A percentile compares a stretch with the other conserved stretches of the same genome.
Conservation (phyloP, 1,140 invertebrate species). For the Acromyrmex echinatior region DNA sequence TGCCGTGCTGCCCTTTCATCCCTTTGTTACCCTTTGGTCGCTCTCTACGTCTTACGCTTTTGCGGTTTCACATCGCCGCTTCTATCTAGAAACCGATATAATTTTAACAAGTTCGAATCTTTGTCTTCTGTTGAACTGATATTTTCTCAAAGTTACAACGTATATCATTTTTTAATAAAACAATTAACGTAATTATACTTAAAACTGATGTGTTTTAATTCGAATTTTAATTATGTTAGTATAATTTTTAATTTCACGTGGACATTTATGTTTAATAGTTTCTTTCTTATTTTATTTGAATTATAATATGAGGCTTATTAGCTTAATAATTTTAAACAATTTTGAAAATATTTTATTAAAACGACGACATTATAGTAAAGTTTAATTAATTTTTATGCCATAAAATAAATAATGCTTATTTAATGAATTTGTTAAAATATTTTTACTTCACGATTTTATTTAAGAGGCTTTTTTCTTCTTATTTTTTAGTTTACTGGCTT, state of each 20-base stretch:
- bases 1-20: constrained; percentile 41
- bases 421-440: background rate
- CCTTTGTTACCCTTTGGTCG: constrained; percentile 19
- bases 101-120: constrained; percentile 35
- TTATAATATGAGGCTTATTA: no score
- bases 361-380: background rate
- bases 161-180: background rate
- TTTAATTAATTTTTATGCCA: background rate
- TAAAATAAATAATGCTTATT: background rate
- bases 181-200: no score
- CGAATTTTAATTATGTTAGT: no score
- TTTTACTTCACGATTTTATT: background rate
- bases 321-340: background rate
- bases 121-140: background rate
- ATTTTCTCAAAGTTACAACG: background rate
- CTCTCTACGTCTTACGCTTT: constrained; percentile 17
- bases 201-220: no score
- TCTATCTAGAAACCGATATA: background rate
- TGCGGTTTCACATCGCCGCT: background rate
- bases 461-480: background rate
- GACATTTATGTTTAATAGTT: no score
- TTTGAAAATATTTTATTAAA: background rate
- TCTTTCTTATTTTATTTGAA: no score
- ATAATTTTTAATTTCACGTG: no score
- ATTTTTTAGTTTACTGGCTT: background rate